phyloP scores from a whole-genome alignment of 2,113 vertebrate species.

The Leptobrachium leishanense region DNA sequence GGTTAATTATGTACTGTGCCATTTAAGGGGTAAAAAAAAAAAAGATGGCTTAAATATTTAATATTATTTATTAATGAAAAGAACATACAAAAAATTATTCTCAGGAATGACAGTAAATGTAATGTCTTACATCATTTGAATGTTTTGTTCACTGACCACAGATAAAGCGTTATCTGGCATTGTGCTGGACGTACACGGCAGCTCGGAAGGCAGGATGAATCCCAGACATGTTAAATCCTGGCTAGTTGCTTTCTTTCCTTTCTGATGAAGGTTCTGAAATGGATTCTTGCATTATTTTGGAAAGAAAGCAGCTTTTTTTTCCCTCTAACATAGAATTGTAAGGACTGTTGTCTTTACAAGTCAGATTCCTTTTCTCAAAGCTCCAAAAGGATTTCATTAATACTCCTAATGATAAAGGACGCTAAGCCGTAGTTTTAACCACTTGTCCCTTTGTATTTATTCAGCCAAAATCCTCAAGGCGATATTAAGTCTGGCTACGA shows the following conservation, averaged over 20 bases:
- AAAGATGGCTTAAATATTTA: no score
- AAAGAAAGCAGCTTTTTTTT: constrained; percentile 26
- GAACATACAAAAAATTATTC: no score
- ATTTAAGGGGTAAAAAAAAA: no score
- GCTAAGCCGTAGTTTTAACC: constrained; percentile 38
- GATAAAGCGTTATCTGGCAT: no score
- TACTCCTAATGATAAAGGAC: constrained; percentile 44
- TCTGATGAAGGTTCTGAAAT: constrained; percentile 8
- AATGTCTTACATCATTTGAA: no score
- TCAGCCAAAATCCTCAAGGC: constrained; percentile 43
- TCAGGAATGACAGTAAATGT: no score
- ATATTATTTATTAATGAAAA: no score
- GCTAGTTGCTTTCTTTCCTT: constrained; percentile 4
- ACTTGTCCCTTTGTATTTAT: constrained; percentile 43
- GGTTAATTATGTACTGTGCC: no score
- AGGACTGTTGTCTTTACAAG: constrained; percentile 43
- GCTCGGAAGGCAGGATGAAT: neutral
- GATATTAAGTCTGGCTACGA: constrained; percentile 39
- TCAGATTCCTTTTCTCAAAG: constrained; percentile 36
- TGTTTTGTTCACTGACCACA: no score
- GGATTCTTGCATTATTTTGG: constrained; percentile 31
- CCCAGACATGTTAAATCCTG: constrained; percentile 24
- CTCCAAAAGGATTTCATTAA: constrained; percentile 37
- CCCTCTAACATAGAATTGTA: constrained; percentile 10
- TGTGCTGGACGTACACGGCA: neutral